Conservation (phyloP, 2,113 vertebrate species). For the Tiliqua scincoides region DNA sequence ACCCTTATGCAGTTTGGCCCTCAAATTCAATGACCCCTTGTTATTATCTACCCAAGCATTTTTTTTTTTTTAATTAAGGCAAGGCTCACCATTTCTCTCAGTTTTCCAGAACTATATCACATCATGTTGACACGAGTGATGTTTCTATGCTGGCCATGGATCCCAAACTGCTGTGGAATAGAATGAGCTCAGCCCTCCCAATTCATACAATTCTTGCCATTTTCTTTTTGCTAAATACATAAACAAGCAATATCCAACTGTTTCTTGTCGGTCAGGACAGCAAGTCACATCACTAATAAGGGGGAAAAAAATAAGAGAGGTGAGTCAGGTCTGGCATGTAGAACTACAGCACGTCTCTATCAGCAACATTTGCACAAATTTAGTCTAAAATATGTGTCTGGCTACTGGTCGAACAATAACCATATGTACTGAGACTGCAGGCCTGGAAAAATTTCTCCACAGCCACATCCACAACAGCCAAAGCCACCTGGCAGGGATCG, state of each 20-base stretch:
- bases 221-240: not conserved
- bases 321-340: constrained; percentile 22
- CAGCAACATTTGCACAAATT: constrained; percentile 11
- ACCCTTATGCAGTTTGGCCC: no score
- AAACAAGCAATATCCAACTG: not conserved
- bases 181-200: not conserved
- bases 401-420: constrained; percentile 34
- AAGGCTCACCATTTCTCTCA: rapidly evolving
- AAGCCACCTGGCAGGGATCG: constrained; percentile 22
- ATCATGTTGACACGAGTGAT: not conserved
- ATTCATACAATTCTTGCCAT: not conserved
- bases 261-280: not conserved
- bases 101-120: not conserved
- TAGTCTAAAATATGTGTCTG: constrained; percentile 2
- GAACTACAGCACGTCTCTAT: constrained; percentile 1
- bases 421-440: rapidly evolving
- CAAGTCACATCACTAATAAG: not conserved
- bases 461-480: constrained; percentile 19
- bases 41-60: not conserved
- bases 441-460: constrained; percentile 15
- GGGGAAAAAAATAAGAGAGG: constrained; percentile 34
- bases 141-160: not conserved
- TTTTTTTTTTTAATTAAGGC: not conserved
- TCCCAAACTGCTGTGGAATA: not conserved
- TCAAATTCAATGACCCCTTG: not conserved